Base-by-base conservation (phyloP, 2,797 vertebrate species). In the Columba guinea region DNA sequence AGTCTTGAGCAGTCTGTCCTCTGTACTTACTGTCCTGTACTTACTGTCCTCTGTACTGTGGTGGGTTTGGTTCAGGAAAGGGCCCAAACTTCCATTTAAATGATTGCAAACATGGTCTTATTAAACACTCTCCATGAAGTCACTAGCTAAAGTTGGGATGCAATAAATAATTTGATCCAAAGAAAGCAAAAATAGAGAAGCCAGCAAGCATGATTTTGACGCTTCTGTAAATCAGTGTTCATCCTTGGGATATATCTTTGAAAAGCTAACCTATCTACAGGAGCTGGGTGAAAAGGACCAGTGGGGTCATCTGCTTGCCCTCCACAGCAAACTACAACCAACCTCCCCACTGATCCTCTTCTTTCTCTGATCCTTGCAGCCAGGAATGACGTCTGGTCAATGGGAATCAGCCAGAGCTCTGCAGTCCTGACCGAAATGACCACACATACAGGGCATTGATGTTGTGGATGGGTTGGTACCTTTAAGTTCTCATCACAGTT, bases 381-480 rank as follows among this genome's bases (percentile, higher is more conserved):
- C 35, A 34, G 41, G 11, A 65, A 46, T 35, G 37, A n/a, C 2
- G 0, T 21, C 28, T 79, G 62, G 44, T 12, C 26, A 1, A 1
- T 2, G 32, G 55, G n/a, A 77, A 44, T 1, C 2, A 4, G 30
- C 14, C 80, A 63, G 16, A 58, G n/a, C 26, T 62, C 28, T 32
- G 59, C 37, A 17, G 39, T 32, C 35, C 53, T 52, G 35, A 73
- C 34, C 1, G 3, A 63, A 59, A 24, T 10, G 20, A 21, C 8
- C 37, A 9, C 12, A 5, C 2, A 1, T 5, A 6, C 9, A 49
- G 32, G 46, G 14, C 8, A 14, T 2, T 10, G 52, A 24, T 11
- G 11, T 48, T n/a, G 39, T 27, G 19, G 20, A 19, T 9, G 4
- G 9, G 10, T 28, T 58, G 23, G n/a, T 30, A 35, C n/a, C 23